A percentile compares a stretch with the other conserved stretches of the same genome.
These are phyloP conservation scores for Cremastobaeus sp. DNA, from an alignment of 2,888 invertebrate species.

Conservation along the genomic window DNA sequence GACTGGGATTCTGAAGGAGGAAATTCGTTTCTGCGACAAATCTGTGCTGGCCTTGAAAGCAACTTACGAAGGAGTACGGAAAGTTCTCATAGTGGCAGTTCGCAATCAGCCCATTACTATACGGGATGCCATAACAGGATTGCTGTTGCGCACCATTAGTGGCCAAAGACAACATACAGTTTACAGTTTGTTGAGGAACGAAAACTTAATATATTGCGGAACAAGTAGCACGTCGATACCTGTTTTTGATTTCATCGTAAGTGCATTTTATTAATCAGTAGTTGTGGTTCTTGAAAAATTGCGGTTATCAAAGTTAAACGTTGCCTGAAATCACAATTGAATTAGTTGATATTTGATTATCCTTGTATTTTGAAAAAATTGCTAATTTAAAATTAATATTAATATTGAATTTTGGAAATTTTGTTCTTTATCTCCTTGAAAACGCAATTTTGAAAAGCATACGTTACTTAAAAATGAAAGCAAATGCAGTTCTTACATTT, in stretches of 20 bases:
- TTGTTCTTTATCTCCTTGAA: conserved; percentile 6
- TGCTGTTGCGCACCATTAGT: conserved; percentile 83
- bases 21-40: conserved; percentile 81
- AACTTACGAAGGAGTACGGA: conserved; percentile 85
- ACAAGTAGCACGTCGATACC: conserved; percentile 86
- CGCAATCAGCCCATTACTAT: conserved; percentile 85
- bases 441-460: too few species aligned
- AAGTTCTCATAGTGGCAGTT: conserved; percentile 85
- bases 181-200: conserved; percentile 84
- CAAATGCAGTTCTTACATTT: too few species aligned
- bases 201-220: conserved; percentile 86
- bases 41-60: conserved; percentile 85
- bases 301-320: too few species aligned
- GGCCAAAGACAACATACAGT: conserved; percentile 82
- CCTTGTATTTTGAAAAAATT: too few species aligned
- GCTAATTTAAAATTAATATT: too few species aligned
- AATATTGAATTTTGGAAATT: conserved; percentile 1
- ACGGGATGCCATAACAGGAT: conserved; percentile 85
- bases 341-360: too few species aligned
- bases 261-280: too few species aligned
- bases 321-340: too few species aligned
- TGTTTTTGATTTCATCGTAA: conserved; percentile 87
- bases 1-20: conserved; percentile 70
- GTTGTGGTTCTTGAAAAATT: too few species aligned
- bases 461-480: too few species aligned